Evolutionary conservation across 1,140 invertebrate genomes (phyloP), one percentile per base, ranked within the genome.

Genomic region (Ectropis grisescens): DNA sequence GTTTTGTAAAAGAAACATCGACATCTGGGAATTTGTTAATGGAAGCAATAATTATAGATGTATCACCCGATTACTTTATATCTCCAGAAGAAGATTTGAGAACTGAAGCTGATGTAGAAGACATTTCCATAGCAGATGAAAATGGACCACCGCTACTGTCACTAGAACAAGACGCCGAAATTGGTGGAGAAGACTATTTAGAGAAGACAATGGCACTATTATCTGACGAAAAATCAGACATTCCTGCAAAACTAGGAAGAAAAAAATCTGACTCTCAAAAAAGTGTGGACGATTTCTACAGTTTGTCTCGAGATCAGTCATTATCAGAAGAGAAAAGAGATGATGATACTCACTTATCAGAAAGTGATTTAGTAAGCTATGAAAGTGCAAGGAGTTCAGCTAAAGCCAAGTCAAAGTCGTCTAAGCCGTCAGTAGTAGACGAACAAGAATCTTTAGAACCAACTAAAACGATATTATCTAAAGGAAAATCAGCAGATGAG

Each of bases 1-100:
- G 93, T 37, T 95, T 96, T 64, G 88, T 92, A 1, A 94, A 95
- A 70, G 93, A 96, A 82, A 92, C 93, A 0, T 94, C 93, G 0
- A 92, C 89, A 13, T 93, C 93, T 1, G 92, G 93, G 10, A 93
- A 94, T 68, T 78, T 95, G 2, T 60, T 94, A 0, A 94, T 95
- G 92, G 93, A 96, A 83, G 93, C 93, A 1, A 91, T 95, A 10
- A 90, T 96, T 2, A 95, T 96, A 31, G 94, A 96, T 51, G 92
- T 96, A n/a, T 89, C 91, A 0, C 91, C 91, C 5, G 91, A 93
- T 51, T 93, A 92, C 48, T 93, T 93, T 52, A 80, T 85, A 0
- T 83, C 86, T 11, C 87, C 87, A 1, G 91, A 93, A 69, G 91
- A 92, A 58, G 92, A 93, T 70, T 79, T 91, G 37, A 85, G 91